A percentile compares a stretch with the other conserved stretches of the same genome.
These are phyloP conservation scores for Amphilophus citrinellus DNA, from an alignment of 2,113 vertebrate genomes.

Conservation along the genomic window DNA sequence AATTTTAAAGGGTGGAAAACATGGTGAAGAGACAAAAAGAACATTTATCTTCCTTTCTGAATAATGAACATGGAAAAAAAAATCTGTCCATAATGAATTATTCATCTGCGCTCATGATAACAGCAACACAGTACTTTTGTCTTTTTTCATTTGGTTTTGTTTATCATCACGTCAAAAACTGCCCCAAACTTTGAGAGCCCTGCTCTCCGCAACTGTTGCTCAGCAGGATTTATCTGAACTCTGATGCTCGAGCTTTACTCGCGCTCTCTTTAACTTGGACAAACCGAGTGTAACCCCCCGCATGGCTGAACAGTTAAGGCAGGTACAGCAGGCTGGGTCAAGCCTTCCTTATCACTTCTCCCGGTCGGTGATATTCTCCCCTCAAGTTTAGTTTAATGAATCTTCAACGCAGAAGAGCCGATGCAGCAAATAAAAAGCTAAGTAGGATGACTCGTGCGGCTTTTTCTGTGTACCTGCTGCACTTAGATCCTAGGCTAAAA, in stretches of 20 bases:
- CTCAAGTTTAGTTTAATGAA: constrained; percentile 56
- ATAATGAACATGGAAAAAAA: constrained; percentile 39
- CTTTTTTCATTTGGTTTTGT: constrained; percentile 29
- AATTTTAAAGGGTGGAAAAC: constrained; percentile 22
- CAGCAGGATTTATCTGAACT: constrained; percentile 49
- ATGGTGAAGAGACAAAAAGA: neutral
- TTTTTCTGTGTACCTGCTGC: constrained; percentile 45
- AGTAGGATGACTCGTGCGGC: constrained; percentile 18
- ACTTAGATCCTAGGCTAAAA: constrained; percentile 56
- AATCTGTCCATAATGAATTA: constrained; percentile 49
- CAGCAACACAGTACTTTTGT: neutral
- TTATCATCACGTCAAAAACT: constrained; percentile 41
- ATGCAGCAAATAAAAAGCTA: constrained; percentile 52
- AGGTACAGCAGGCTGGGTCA: constrained; percentile 56
- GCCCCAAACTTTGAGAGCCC: constrained; percentile 6
- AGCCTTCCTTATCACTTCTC: constrained; percentile 45
- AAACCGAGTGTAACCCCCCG: constrained; percentile 36
- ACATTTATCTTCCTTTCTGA: constrained; percentile 23
- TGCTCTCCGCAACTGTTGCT: constrained; percentile 8
- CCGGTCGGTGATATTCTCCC: constrained; percentile 49
- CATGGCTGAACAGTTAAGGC: constrained; percentile 47
- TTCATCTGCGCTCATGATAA: constrained; percentile 45
- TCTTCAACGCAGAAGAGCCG: constrained; percentile 28
- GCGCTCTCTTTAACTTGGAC: neutral
- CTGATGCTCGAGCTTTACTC: constrained; percentile 7